Evolutionary conservation across 92 coral and sea anemone genomes (phyloP), one percentile per base, ranked within the genome.

Genomic region (Porites lobata): DNA sequence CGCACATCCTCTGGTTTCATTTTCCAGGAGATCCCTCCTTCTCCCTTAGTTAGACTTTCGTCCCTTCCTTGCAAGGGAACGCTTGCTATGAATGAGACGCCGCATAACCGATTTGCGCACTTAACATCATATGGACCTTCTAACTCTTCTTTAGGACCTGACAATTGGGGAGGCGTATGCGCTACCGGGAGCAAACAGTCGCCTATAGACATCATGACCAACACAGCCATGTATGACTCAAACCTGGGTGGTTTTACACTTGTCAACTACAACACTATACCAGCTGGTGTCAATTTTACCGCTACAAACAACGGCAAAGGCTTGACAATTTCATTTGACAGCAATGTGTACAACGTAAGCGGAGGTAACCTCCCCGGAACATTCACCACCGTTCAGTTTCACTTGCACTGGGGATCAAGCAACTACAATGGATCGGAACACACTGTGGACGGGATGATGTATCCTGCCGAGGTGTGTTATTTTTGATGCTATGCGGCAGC

Each of bases 331-430:
- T 75, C 78, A 18, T 75, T 75, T n/a, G 43, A 43, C 17, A 9
- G 43, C 2, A 5, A 9, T 53, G 17, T 62, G 9, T 78, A 17
- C 57, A 78, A 62, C 24, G 86, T 94, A 32, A 84, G 89, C 17
- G 91, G 84, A 2, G 96, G 94, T 57, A 90, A 90, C 2, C 76
- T 94, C 32, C 26, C 67, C 8, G 93, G 89, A 18, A 78, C 69
- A 4, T 91, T 59, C 52, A 65, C 43, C 17, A 57, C 89, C 12
- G 86, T 61, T 21, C 76, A 72, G 22, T 68, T 91, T 72, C 96
- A 94, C 79, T 75, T 94, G 29, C 96, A 94, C 83, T 94, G 93
- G 94, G 98, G 98, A 68, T 59, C 86, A 9, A 83, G 38, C 1
- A 77, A 90, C 65, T 47, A 29, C 3, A 17, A 77, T 12, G 98